phyloP scores from a whole-genome alignment of 2,113 vertebrate species.

The Microtus pennsylvanicus region DNA sequence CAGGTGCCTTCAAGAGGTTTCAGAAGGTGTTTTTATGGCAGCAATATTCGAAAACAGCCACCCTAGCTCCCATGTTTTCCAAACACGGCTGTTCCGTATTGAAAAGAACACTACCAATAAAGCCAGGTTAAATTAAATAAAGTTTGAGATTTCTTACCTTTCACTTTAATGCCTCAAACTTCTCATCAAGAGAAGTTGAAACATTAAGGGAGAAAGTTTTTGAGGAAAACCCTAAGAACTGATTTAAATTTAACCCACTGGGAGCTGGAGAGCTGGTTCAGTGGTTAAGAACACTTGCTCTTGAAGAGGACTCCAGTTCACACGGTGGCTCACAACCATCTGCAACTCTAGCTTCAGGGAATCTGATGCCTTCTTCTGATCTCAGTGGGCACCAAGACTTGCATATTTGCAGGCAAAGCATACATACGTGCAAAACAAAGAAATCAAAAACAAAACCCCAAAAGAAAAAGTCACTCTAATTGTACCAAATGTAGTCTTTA shows the following conservation, averaged over 20 bases:
- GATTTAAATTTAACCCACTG: conserved; percentile 37
- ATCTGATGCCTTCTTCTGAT: too few relatives aligned
- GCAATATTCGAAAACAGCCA: not conserved
- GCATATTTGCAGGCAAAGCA: too few relatives aligned
- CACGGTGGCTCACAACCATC: too few relatives aligned
- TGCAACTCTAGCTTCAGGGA: too few relatives aligned
- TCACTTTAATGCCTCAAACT: conserved; percentile 39
- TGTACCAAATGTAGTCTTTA: conserved; percentile 13
- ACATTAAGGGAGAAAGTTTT: conserved; percentile 45
- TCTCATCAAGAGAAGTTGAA: conserved; percentile 57
- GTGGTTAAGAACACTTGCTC: too few relatives aligned
- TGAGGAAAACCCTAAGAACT: conserved; percentile 54
- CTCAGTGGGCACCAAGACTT: too few relatives aligned
- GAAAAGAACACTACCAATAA: conserved; percentile 59
- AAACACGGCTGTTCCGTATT: conserved; percentile 50
- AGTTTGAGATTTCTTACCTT: conserved; percentile 60
- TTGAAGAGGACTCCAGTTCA: too few relatives aligned
- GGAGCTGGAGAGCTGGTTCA: too few relatives aligned
- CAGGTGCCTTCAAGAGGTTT: conserved; percentile 13
- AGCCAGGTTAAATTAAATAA: conserved; percentile 67
- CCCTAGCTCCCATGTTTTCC: too few relatives aligned
- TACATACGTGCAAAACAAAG: too few relatives aligned
- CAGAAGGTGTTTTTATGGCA: conserved; percentile 53
- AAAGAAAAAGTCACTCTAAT: conserved; percentile 29
- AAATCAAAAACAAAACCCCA: too few relatives aligned